Evolutionary conservation across 2,888 invertebrate genomes (phyloP).

Genomic region (Agrypnus murinus): DNA sequence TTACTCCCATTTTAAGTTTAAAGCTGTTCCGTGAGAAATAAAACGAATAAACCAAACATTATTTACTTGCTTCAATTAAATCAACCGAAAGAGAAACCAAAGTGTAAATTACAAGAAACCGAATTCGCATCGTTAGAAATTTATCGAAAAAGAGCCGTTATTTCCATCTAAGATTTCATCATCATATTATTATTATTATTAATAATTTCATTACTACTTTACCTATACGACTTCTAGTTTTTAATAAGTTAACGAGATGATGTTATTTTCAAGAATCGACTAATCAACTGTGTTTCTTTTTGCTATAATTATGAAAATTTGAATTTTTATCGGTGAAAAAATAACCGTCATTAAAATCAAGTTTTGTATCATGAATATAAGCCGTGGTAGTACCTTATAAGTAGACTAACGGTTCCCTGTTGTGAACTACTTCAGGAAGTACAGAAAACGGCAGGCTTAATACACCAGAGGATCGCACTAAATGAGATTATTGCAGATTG

Average conservation of each 20-base stretch:
- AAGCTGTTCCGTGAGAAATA: not conserved
- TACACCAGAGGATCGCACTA: slow-evolving; percentile 38
- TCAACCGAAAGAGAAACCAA: slow-evolving; percentile 21
- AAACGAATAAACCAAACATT: slow-evolving; percentile 9
- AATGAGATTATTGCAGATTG: slow-evolving; percentile 36
- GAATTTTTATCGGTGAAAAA: slow-evolving; percentile 21
- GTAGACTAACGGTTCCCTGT: slow-evolving; percentile 41
- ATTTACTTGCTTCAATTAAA: slow-evolving; percentile 3
- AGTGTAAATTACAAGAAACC: slow-evolving; percentile 9
- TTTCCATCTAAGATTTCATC: not conserved
- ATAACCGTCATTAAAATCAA: slow-evolving; percentile 30
- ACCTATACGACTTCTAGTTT: not conserved
- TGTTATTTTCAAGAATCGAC: not conserved
- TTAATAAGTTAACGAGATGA: too few relatives aligned
- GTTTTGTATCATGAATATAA: slow-evolving; percentile 30
- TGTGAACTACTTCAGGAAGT: slow-evolving; percentile 47
- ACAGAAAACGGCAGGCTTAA: slow-evolving; percentile 24
- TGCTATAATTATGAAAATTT: slow-evolving; percentile 9
- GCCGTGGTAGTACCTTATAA: slow-evolving; percentile 38
- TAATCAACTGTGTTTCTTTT: slow-evolving; percentile 19
- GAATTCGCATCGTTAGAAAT: slow-evolving; percentile 1
- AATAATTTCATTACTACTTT: not conserved
- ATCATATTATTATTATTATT: too few relatives aligned
- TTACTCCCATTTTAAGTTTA: slow-evolving; percentile 11
- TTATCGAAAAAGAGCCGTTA: slow-evolving; percentile 16